Evolutionary conservation across 2,888 invertebrate species (phyloP), one percentile per base, ranked within the genome.

Genomic region (Ichneumon xanthorius): DNA sequence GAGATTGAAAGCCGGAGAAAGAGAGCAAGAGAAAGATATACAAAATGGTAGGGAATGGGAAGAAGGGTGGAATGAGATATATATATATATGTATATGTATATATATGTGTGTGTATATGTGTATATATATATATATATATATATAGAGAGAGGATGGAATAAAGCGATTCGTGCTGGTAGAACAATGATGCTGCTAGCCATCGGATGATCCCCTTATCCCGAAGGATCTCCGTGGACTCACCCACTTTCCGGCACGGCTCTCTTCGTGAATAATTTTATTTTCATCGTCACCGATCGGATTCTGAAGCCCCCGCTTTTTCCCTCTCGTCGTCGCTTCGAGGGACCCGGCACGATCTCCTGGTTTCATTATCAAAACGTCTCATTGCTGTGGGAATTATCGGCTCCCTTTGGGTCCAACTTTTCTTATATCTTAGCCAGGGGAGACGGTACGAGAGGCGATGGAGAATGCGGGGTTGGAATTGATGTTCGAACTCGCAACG

Each of bases 291-390:
- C 72, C 58, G 76, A 70, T 76, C 84, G 77, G 58, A 61, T 80
- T 71, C 37, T 33, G 75, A 16, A 30, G 48, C 65, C 40, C 67
- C 22, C 11, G 53, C 75, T 72, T 72, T 19, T 22, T 61, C 48
- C 4, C 37, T 80, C 26, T 67, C 40, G 22, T 37, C 53, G 55
- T 81, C 58, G 81, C 86, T 80, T 85, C 88, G 84, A 88, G 88
- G 55, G 63, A 33, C 5, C 26, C 16, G 55, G 48, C 72, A 26
- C 58, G 22, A 73, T 71, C 75, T 63, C 16, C 67, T 33, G 33
- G 63, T 79, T 70, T 40, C 53, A 71, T 84, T 78, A 76, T 61
- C 70, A 76, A 76, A 84, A 71, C 70, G 70, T 76, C 79, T 70
- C 70, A 61, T 70, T 30, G 63, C 50, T 76, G 9, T 30, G 72